Base-by-base conservation (phyloP, 2,113 vertebrate species). In the Pterocles burchelli region DNA sequence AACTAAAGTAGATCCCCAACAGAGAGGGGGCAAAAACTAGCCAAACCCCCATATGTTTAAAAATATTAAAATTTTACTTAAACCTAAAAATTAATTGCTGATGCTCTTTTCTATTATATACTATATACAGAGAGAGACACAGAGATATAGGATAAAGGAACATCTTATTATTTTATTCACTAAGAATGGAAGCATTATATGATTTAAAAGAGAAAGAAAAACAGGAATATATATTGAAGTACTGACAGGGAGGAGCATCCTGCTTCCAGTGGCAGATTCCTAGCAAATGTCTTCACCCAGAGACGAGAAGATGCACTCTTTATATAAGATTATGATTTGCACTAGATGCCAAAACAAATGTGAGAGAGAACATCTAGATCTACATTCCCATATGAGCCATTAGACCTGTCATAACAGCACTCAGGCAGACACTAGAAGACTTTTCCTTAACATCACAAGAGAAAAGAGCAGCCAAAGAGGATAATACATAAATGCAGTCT, bases 311-410 rank as follows among this genome's bases (percentile, higher is more conserved):
- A 38, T 59, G 43, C 54, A 66, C 18, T 73, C 24, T 81, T 76
- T 75, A 74, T 29, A 59, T 17, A 85, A 55, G 74, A 85, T 38
- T 62, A 66, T 43, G 54, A 77, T 89, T 96, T 94, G 7, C 62
- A 62, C 58, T 74, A 66, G 28, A 67, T 55, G 59, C 46, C 68
- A 91, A 91, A 79, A 88, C 58, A 96, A 83, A 46, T 29, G 24
- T 48, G 63, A 88, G 49, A 94, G 28, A 73, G 33, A 88, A 83
- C 5, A 34, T 76, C 58, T 73, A 70, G 46, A 88, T 83, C 90
- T 95, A 71, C 75, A 67, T 85, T 91, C 58, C 51, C 48, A 38
- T 79, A 87, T 71, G 80, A 92, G n/a, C 73, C 62, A 89, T 91
- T 94, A 91, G 88, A 80, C 15, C 38, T 85, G 46, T 93, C 90